Base-by-base conservation (phyloP, 2,888 invertebrate genomes). In the Chironomus riparius region DNA sequence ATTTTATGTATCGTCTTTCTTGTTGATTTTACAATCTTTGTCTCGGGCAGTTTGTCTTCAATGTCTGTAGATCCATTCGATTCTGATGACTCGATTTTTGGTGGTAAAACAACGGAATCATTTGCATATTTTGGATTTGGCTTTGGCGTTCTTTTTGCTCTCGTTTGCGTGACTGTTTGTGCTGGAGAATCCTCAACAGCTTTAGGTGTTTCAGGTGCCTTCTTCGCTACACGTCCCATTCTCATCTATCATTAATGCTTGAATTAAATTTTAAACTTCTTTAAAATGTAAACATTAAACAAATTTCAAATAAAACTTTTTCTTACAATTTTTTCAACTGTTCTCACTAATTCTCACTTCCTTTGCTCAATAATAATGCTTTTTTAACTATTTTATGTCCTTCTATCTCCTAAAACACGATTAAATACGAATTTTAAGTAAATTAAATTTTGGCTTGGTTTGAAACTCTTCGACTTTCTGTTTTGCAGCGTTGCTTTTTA, bases 81-180 rank as follows among this genome's bases (percentile, higher is more conserved):
- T 22, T 70, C 48, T 18, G 72, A 22, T 24, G 50, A 50, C n/a
- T 75, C 71, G 15, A 15, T 22, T 21, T 73, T 68, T 3, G 56
- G 21, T 47, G 69, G 38, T n/a, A 82, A 82, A 0, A 84, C 81
- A 68, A 83, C 78, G 77, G 83, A 82, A 3, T 83, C 83, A 78
- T 83, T 83, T 6, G 81, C 79, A 77, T 84, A 84, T 78, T 83
- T 84, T 0, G 83, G 84, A 81, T 84, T 84, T 61, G 84, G 84
- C 77, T 84, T 84, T 15, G 84, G 84, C 10, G 84, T 83, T 48
- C 84, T 81, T 72, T 83, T 79, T 1, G 84, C 81, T 13, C 84
- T 69, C 13, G 77, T 15, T 24, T 69, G 50, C 7, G 76, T 76
- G 12, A 76, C 28, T 22, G 50, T 61, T 70, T 47, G 48, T 10